phyloP scores from a whole-genome alignment of 2,888 invertebrate genomes.

The Trichogramma dendrolimi region DNA sequence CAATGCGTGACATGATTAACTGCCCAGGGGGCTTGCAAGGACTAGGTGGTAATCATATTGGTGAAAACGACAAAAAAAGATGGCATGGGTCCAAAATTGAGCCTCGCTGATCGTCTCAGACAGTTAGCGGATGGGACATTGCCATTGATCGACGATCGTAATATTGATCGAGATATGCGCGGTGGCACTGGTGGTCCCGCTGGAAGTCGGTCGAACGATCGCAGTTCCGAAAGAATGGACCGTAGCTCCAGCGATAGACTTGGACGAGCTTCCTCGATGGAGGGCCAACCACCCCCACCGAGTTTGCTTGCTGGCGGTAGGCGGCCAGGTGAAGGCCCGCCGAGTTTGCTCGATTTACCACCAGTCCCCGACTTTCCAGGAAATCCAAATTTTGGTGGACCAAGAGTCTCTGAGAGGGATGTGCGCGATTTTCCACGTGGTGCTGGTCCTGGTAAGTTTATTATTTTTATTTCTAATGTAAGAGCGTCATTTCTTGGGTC shows the following conservation, averaged over 20 bases:
- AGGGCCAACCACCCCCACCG: conserved; percentile 34
- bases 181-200: conserved; percentile 22
- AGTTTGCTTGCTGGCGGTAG: conserved; percentile 18
- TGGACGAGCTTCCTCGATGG: conserved; percentile 31
- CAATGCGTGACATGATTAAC: conserved; percentile 39
- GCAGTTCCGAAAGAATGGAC: conserved; percentile 40
- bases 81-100: conserved; percentile 40
- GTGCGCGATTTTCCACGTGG: conserved; percentile 38
- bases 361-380: conserved; percentile 36
- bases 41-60: neutral
- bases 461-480: too few species aligned
- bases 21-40: conserved; percentile 13
- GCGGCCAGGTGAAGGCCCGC: conserved; percentile 44
- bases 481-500: too few species aligned
- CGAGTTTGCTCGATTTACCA: conserved; percentile 47
- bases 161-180: conserved; percentile 42
- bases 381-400: conserved; percentile 25
- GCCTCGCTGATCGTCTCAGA: conserved; percentile 49
- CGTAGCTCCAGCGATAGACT: neutral
- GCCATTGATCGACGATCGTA: conserved; percentile 40
- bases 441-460: conserved; percentile 3
- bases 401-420: conserved; percentile 31
- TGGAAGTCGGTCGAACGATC: conserved; percentile 39
- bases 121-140: conserved; percentile 50
- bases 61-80: conserved; percentile 35